Conservation (phyloP, 2,888 invertebrate species). For the Sturmia bella region DNA sequence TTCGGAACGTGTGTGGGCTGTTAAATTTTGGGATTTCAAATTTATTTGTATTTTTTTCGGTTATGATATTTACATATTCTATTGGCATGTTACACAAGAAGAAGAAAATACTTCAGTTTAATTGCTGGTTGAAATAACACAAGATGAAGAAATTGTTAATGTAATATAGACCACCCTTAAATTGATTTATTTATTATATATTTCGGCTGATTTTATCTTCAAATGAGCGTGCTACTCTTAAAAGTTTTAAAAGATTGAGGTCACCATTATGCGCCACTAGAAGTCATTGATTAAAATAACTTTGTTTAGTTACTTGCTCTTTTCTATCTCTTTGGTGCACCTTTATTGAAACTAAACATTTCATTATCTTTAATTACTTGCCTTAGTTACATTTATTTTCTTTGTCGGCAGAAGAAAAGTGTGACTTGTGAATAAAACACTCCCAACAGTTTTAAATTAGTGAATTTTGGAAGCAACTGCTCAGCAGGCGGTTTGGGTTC, state of each 20-base stretch:
- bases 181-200: neutral
- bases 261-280: neutral
- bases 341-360: slow-evolving; percentile 7
- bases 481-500: no score
- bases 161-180: slow-evolving; percentile 55
- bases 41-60: neutral
- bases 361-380: neutral
- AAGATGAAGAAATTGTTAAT: neutral
- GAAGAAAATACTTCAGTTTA: neutral
- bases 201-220: slow-evolving; percentile 62
- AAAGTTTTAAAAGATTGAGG: neutral
- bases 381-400: no score
- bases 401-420: no score
- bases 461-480: no score
- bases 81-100: neutral
- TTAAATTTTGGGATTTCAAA: slow-evolving; percentile 52
- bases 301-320: neutral
- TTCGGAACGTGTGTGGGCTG: slow-evolving; percentile 66
- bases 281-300: slow-evolving; percentile 28
- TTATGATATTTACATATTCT: slow-evolving; percentile 42
- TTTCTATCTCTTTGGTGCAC: neutral
- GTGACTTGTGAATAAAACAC: no score
- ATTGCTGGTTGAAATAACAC: neutral
- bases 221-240: slow-evolving; percentile 46
- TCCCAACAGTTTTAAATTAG: no score